These are phyloP conservation scores for Leistus spinibarbis DNA, from an alignment of 2,888 invertebrate genomes.

Conservation along the genomic window DNA sequence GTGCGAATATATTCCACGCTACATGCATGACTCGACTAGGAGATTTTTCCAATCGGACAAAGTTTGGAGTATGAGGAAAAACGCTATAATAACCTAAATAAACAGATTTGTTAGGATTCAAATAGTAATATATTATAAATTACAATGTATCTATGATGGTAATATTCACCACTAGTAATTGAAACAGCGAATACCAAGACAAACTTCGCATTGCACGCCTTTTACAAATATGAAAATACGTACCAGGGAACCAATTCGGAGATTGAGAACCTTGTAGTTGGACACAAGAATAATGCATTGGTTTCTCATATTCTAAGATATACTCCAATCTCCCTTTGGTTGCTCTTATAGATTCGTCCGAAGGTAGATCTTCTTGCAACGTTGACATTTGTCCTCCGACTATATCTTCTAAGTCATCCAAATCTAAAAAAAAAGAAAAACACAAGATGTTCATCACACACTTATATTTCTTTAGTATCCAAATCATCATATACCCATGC, in stretches of 20 bases:
- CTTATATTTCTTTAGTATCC: too few species aligned
- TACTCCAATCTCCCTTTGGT: background rate
- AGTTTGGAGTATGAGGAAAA: slow-evolving; percentile 8
- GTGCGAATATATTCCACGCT: slow-evolving; percentile 9
- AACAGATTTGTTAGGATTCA: background rate
- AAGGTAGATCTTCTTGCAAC: background rate
- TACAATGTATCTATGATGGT: background rate
- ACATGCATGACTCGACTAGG: background rate
- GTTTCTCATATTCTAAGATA: background rate
- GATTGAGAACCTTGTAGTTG: slow-evolving; percentile 2
- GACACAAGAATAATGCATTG: background rate
- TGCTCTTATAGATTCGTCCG: slow-evolving; percentile 4
- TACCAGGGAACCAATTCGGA: slow-evolving; percentile 9
- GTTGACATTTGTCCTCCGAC: background rate
- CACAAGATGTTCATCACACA: background rate
- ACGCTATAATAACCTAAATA: slow-evolving; percentile 6
- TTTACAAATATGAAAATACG: background rate
- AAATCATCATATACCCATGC: too few species aligned
- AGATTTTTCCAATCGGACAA: background rate
- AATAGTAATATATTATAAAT: background rate
- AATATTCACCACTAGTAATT: too few species aligned
- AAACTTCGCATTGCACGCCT: background rate
- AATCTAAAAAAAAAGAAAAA: background rate
- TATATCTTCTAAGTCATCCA: background rate
- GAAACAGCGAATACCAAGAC: too few species aligned